Percentiles rank a stretch among this genome's conserved stretches.
Conservation (phyloP, 2,888 invertebrate species). For the Galeopsomyia nigrocyanea region DNA sequence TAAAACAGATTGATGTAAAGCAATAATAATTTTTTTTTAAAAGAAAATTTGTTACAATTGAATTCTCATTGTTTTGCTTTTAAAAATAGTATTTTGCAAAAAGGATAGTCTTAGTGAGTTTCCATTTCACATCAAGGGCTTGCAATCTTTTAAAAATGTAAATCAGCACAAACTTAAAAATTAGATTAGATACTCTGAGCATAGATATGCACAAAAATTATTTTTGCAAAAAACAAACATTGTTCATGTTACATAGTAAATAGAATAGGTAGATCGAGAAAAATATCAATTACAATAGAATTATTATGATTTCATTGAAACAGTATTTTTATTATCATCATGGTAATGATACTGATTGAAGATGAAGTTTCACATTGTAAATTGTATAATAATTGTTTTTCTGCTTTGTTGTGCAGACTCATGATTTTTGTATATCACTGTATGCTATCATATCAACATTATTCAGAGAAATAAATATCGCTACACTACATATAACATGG, state of each 20-base stretch:
- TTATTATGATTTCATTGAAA: constrained; percentile 31
- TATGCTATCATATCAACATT: constrained; percentile 42
- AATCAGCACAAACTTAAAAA: neutral
- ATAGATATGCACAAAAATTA: no score
- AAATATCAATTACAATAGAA: constrained; percentile 1
- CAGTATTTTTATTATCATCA: constrained; percentile 41
- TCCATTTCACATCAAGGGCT: neutral
- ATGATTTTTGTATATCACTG: constrained; percentile 43
- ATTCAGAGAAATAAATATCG: constrained; percentile 45
- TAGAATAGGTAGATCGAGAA: neutral
- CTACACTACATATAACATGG: constrained; percentile 47
- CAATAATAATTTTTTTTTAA: no score
- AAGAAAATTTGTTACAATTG: no score
- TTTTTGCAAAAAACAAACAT: neutral
- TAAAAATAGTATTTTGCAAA: no score
- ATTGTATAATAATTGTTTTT: constrained; percentile 36
- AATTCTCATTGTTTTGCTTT: no score
- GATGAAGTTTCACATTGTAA: constrained; percentile 33
- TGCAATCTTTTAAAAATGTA: neutral
- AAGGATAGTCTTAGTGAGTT: no score
- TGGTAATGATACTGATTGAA: constrained; percentile 33
- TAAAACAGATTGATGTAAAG: no score
- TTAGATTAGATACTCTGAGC: no score
- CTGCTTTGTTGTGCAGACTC: constrained; percentile 29
- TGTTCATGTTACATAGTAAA: constrained; percentile 1